These are phyloP conservation scores for Aporophyla nigra DNA, from an alignment of 2,888 invertebrate species.

Conservation along the genomic window DNA sequence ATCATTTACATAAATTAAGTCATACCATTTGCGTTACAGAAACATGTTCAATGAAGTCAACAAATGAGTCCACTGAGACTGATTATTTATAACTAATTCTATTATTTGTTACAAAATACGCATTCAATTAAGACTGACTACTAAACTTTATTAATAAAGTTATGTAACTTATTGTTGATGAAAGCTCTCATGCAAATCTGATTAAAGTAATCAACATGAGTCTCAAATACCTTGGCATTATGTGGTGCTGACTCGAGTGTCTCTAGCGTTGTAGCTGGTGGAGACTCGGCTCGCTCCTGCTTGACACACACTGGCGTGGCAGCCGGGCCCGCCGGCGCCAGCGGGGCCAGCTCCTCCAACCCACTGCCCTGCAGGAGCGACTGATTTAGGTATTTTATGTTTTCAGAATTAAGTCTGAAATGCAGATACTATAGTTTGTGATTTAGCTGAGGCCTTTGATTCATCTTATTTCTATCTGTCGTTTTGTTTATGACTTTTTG, in stretches of 20 bases:
- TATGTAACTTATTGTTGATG: background rate
- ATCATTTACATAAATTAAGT: conserved; percentile 22
- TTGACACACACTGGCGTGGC: conserved; percentile 85
- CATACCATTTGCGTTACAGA: background rate
- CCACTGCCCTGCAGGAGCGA: conserved; percentile 59
- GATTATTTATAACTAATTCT: background rate
- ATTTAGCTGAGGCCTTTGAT: conserved; percentile 6
- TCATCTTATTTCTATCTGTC: background rate
- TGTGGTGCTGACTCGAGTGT: conserved; percentile 92
- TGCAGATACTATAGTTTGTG: background rate
- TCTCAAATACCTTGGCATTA: conserved; percentile 59
- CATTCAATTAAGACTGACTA: background rate
- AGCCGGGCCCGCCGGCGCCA: conserved; percentile 87
- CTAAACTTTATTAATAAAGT: background rate
- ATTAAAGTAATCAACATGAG: background rate
- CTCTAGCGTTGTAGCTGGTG: conserved; percentile 92
- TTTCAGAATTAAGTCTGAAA: background rate
- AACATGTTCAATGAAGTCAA: background rate
- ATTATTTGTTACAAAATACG: background rate
- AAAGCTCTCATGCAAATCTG: conserved; percentile 1
- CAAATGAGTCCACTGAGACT: conserved; percentile 7
- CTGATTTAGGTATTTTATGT: background rate
- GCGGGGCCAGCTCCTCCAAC: conserved; percentile 86
- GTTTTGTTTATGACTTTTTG: background rate
- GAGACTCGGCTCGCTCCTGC: conserved; percentile 76